Conservation (phyloP, 1,140 invertebrate genomes). For the Trachelipus rathkii region DNA sequence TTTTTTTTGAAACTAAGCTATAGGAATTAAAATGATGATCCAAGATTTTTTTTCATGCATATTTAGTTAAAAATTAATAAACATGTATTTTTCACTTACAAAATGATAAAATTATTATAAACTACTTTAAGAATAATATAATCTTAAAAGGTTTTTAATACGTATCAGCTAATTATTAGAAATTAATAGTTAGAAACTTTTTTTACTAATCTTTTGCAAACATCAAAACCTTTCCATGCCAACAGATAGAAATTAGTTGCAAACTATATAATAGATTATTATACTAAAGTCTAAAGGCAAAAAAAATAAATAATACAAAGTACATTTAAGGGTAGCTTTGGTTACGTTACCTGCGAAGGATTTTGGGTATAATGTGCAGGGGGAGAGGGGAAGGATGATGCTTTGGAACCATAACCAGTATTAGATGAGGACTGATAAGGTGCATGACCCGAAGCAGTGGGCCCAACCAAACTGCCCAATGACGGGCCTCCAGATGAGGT, state of each 20-base stretch:
- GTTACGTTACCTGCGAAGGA: background rate
- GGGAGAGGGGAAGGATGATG: conserved; percentile 1
- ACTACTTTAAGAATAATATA: too few species aligned
- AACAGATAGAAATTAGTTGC: background rate
- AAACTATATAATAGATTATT: background rate
- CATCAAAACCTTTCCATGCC: too few species aligned
- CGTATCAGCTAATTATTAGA: too few species aligned
- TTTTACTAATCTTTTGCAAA: too few species aligned
- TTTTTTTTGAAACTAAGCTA: too few species aligned
- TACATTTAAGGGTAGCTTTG: background rate
- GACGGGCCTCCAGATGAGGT: background rate
- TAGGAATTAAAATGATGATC: too few species aligned
- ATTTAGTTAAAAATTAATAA: too few species aligned
- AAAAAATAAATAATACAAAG: background rate
- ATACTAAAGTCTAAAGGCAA: background rate
- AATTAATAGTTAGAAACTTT: too few species aligned
- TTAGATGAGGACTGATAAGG: background rate
- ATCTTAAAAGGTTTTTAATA: too few species aligned
- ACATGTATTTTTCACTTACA: too few species aligned
- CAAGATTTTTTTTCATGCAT: too few species aligned
- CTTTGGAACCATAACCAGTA: background rate
- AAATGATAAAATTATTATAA: too few species aligned
- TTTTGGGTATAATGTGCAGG: background rate
- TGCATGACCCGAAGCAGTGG: background rate
- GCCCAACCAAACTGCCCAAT: background rate